Evolutionary conservation across 1,140 invertebrate species (phyloP).

Genomic region (Procambarus clarkii): DNA sequence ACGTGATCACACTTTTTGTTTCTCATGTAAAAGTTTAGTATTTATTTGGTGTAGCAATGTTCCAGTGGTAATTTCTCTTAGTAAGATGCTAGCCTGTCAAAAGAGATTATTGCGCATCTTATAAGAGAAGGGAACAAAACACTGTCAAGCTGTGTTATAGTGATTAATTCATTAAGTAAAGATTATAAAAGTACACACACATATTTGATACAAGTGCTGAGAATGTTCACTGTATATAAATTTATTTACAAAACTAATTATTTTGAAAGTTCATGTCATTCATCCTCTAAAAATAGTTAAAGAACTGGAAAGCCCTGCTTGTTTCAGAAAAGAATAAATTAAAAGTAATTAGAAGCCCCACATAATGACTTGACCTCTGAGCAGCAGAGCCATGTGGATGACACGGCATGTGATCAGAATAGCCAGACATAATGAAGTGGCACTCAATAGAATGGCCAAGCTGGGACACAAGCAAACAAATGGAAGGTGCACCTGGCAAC

Average conservation of each 20-base stretch:
- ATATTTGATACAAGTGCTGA: no score
- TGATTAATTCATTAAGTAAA: no score
- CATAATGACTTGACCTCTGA: constrained; percentile 22
- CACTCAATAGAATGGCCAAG: constrained; percentile 52
- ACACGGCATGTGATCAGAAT: constrained; percentile 4
- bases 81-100: no score
- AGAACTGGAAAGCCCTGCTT: constrained; percentile 41
- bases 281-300: neutral
- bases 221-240: no score
- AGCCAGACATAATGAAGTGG: constrained; percentile 36
- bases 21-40: no score
- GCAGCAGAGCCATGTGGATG: constrained; percentile 1
- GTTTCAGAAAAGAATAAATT: constrained; percentile 32
- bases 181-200: no score
- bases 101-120: no score
- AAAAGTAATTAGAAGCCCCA: neutral
- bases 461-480: constrained; percentile 65
- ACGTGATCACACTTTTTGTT: no score
- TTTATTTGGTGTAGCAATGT: no score
- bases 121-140: neutral
- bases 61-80: no score
- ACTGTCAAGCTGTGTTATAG: no score
- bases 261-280: neutral
- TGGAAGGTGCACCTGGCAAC: constrained; percentile 68
- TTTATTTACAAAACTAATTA: no score